Conservation (phyloP, 1,140 invertebrate genomes). For the Hyposmocoma kahamanoa region DNA sequence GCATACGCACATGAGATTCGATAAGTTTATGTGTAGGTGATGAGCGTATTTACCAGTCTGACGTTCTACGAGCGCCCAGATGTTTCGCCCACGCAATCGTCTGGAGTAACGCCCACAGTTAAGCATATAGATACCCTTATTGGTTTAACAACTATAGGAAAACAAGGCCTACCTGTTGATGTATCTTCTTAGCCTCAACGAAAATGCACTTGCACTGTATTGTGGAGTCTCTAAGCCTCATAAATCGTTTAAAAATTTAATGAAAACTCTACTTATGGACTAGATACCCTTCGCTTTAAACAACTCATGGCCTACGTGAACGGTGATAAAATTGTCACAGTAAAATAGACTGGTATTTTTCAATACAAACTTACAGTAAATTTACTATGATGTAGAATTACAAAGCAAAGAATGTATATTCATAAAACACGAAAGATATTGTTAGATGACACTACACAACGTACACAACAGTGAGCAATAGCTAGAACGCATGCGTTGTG, state of each 20-base stretch:
- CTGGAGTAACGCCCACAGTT: conserved; percentile 55
- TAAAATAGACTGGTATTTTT: too few species aligned
- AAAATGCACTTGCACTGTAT: not conserved
- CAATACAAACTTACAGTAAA: too few species aligned
- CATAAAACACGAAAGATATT: conserved; percentile 44
- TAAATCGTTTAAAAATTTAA: too few species aligned
- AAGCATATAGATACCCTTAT: conserved; percentile 17
- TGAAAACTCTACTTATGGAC: too few species aligned
- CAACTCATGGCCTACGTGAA: too few species aligned
- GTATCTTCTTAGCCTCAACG: conserved; percentile 18
- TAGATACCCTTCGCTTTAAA: too few species aligned
- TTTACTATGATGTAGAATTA: not conserved
- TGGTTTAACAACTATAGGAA: conserved; percentile 24
- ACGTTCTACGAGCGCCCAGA: conserved; percentile 29
- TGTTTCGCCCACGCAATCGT: conserved; percentile 49
- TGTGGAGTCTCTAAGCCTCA: not conserved
- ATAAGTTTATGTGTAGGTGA: too few species aligned
- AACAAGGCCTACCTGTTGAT: conserved; percentile 57
- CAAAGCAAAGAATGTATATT: conserved; percentile 31
- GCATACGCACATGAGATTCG: too few species aligned
- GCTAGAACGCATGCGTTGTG: conserved; percentile 36
- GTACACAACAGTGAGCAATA: conserved; percentile 35
- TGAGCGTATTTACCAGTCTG: too few species aligned
- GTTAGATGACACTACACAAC: conserved; percentile 32
- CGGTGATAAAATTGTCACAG: too few species aligned